Conservation (phyloP, 2,113 vertebrate species). For the Nibea albiflora region DNA sequence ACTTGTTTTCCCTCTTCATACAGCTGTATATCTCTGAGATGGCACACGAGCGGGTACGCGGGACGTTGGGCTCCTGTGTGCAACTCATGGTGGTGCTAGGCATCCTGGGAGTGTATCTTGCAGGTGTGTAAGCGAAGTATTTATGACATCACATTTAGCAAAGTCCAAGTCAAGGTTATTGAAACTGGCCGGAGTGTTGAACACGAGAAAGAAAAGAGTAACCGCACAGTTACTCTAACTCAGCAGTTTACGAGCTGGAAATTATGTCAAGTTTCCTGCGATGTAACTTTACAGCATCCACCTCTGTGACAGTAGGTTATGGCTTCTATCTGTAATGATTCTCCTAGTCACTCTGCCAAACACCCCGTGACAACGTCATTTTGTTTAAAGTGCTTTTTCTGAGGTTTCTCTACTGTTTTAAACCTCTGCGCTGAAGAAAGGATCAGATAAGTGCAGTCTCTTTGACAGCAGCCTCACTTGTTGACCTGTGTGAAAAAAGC, state of each 20-base stretch:
- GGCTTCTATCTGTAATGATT: too few relatives aligned
- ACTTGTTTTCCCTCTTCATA: not conserved
- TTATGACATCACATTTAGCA: not conserved
- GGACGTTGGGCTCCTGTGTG: slow-evolving; percentile 91
- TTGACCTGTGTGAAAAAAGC: not conserved
- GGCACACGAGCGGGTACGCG: slow-evolving; percentile 90
- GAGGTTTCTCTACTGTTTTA: not conserved
- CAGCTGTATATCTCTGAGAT: slow-evolving; percentile 95
- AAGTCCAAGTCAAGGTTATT: not conserved
- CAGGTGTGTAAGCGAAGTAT: slow-evolving; percentile 81
- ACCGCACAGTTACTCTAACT: not conserved
- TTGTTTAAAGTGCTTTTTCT: too few relatives aligned
- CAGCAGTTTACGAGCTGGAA: not conserved
- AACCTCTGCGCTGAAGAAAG: not conserved
- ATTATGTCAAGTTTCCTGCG: not conserved
- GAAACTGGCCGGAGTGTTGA: not conserved
- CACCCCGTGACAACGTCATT: not conserved
- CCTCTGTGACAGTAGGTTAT: too few relatives aligned
- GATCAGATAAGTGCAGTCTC: not conserved
- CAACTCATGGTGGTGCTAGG: slow-evolving; percentile 95
- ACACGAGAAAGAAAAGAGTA: not conserved
- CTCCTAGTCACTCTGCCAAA: too few relatives aligned
- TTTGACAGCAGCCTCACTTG: not conserved
- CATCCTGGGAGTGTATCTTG: slow-evolving; percentile 92
- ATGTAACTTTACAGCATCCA: not conserved